Conservation (phyloP, 2,888 invertebrate species). For the Oscheius myriophilus region DNA sequence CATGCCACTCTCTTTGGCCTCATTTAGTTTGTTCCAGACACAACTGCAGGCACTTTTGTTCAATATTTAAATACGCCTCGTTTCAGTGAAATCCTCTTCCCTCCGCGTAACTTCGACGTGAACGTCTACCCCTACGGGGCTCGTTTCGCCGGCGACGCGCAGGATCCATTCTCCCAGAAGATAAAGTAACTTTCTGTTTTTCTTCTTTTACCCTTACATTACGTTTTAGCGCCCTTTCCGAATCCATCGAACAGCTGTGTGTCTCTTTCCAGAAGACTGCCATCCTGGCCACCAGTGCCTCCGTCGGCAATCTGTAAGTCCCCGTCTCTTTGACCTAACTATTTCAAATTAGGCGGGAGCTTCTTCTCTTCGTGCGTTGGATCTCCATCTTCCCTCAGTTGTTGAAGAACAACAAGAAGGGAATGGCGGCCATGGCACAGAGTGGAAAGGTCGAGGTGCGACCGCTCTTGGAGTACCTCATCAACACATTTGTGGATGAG, state of each 20-base stretch:
- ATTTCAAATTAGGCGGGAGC: neutral
- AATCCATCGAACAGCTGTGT: neutral
- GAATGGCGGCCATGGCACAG: constrained; percentile 3
- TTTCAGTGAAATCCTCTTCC: constrained; percentile 7
- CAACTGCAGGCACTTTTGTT: too few relatives aligned
- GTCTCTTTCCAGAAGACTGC: constrained; percentile 14
- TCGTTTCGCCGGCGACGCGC: neutral
- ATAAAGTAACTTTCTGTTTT: constrained; percentile 1
- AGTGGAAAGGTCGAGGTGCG: constrained; percentile 4
- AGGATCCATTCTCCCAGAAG: neutral
- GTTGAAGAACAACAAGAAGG: neutral
- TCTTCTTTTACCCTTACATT: neutral
- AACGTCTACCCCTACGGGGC: constrained; percentile 7
- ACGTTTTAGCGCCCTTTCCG: neutral
- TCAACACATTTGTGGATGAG: constrained; percentile 13
- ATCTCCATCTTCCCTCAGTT: constrained; percentile 8
- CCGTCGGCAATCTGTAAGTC: constrained; percentile 14
- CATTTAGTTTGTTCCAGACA: too few relatives aligned
- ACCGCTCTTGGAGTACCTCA: constrained; percentile 13
- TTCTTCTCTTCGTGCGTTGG: constrained; percentile 16
- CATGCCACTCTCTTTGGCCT: too few relatives aligned
- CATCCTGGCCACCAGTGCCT: neutral
- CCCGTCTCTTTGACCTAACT: neutral
- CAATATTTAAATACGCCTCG: too few relatives aligned
- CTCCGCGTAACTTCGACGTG: constrained; percentile 5